Evolutionary conservation across 2,113 vertebrate genomes (phyloP).

Genomic region (Cardinalis cardinalis): DNA sequence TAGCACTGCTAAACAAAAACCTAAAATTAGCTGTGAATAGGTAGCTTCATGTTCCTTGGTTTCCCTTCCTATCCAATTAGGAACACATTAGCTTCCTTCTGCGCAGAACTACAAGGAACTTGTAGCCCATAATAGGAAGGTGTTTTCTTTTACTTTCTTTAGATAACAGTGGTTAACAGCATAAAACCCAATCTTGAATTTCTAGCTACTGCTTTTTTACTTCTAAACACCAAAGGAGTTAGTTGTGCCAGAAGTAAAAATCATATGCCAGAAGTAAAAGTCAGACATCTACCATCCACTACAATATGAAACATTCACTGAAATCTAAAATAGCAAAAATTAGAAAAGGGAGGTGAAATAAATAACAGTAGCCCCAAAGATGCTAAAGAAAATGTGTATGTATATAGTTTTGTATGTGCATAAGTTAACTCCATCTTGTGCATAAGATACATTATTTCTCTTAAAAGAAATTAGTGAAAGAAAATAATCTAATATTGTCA

Average conservation of each 20-base stretch:
- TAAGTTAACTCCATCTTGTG: background rate
- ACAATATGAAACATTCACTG: background rate
- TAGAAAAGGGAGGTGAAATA: background rate
- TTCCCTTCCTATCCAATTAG: background rate
- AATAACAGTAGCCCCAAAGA: background rate
- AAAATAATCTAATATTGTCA: background rate
- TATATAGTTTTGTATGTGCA: background rate
- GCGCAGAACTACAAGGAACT: background rate
- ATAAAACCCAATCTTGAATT: background rate
- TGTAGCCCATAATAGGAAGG: background rate
- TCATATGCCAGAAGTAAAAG: background rate
- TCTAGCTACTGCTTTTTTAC: background rate
- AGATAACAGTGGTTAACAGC: background rate
- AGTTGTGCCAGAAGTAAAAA: background rate
- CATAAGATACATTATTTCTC: background rate
- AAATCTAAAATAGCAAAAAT: background rate
- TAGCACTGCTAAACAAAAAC: background rate
- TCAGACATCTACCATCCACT: background rate
- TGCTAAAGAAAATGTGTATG: background rate
- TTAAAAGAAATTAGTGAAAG: background rate
- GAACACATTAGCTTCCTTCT: background rate
- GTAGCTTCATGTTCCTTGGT: background rate
- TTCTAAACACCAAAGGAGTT: background rate
- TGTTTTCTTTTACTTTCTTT: background rate
- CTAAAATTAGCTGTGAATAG: background rate